These are phyloP conservation scores for Peromyscus polionotus DNA, from an alignment of 2,113 vertebrate species.

Conservation along the genomic window DNA sequence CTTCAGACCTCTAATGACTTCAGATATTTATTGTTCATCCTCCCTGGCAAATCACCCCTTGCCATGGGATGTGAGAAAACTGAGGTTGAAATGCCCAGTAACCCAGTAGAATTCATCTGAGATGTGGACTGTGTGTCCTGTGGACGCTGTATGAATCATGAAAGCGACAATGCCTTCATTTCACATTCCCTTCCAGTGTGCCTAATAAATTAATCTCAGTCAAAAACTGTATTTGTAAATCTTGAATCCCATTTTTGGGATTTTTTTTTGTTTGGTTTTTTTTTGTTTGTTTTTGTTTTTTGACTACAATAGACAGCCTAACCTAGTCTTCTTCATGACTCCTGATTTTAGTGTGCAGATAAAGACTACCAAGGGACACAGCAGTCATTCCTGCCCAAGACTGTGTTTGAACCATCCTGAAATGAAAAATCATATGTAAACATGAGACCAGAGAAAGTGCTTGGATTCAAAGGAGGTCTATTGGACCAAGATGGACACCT, in stretches of 20 bases:
- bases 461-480: background rate
- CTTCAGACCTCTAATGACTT: background rate
- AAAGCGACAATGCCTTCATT: background rate
- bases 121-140: background rate
- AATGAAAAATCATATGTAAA: background rate
- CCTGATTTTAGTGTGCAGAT: too few species aligned
- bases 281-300: background rate
- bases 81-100: background rate
- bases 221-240: background rate
- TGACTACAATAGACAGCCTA: rapidly evolving
- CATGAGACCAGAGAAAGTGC: background rate
- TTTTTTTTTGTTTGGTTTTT: background rate
- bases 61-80: background rate
- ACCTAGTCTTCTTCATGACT: too few species aligned
- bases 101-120: background rate
- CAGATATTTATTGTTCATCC: background rate
- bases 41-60: background rate
- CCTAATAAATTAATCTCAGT: background rate
- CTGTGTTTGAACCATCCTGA: background rate
- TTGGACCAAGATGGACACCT: background rate
- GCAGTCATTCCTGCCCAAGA: too few species aligned
- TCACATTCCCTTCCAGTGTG: rapidly evolving
- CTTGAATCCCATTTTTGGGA: background rate
- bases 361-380: rapidly evolving
- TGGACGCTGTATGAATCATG: rapidly evolving